Evolutionary conservation across 2,888 invertebrate species (phyloP).

Genomic region (Tuta absoluta): DNA sequence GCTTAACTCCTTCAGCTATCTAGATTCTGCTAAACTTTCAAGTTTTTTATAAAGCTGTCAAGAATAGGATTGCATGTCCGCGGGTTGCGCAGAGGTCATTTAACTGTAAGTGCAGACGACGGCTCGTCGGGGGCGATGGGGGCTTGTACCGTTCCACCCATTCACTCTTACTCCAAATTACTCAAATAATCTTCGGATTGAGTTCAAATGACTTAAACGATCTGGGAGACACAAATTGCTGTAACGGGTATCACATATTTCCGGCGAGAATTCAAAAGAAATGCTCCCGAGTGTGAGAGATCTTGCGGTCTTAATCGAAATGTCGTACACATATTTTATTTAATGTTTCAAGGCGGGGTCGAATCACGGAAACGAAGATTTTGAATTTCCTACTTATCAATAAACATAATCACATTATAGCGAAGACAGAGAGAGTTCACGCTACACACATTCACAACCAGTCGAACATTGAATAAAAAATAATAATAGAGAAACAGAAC

Average conservation of each 20-base stretch:
- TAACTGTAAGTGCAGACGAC: constrained; percentile 19
- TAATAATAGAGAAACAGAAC: constrained; percentile 10
- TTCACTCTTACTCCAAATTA: constrained; percentile 19
- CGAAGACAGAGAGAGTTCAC: constrained; percentile 12
- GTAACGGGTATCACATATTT: constrained; percentile 15
- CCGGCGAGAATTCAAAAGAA: constrained; percentile 11
- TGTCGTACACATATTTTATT: constrained; percentile 24
- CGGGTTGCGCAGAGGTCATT: constrained; percentile 17
- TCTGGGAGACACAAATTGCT: constrained; percentile 9
- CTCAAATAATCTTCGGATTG: constrained; percentile 20
- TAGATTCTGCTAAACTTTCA: constrained; percentile 12
- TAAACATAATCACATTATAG: constrained; percentile 20
- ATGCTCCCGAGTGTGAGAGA: constrained; percentile 10
- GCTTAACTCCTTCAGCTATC: too few species aligned
- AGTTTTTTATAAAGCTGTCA: background rate
- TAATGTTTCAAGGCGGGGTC: constrained; percentile 26
- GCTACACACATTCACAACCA: background rate
- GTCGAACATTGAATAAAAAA: background rate
- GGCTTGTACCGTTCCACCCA: constrained; percentile 19
- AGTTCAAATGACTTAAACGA: constrained; percentile 14
- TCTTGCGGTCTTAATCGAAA: constrained; percentile 12
- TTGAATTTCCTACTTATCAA: constrained; percentile 15
- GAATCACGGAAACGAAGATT: constrained; percentile 17
- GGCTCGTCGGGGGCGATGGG: constrained; percentile 11
- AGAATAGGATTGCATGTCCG: constrained; percentile 18